Evolutionary conservation across 2,888 invertebrate species (phyloP), one percentile per base, ranked within the genome.

Genomic region (Zaprionus lineosus): DNA sequence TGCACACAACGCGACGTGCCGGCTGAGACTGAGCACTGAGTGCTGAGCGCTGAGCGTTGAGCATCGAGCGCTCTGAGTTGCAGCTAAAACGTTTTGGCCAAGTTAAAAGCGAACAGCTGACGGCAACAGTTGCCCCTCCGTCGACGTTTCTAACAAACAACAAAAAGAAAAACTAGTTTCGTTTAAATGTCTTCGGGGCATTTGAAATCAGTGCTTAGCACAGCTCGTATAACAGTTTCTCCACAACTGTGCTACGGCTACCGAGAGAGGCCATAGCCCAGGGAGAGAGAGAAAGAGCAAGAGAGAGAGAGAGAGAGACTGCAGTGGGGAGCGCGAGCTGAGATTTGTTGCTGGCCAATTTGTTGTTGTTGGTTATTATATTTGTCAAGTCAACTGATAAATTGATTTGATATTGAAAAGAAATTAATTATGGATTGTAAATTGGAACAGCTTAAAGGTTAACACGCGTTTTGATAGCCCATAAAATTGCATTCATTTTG

Each of bases 391-490:
- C 85, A 70, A 79, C 84, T 78, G 81, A 81, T 85, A 79, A 85
- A 85, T 85, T 83, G 85, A 68, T 60, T 79, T 81, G 81, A 85
- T 81, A 85, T 85, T 81, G 85, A 83, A 85, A 78, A 84, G 74
- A 84, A 78, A 84, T 85, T 85, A 84, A 79, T 79, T 77, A 81
- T 74, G 56, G 39, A 44, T 60, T 61, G 59, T 44, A 70, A 65
- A 63, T 40, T 66, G 72, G 71, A 63, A 68, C 74, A 56, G 44
- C 24, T 21, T 8, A 21, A 21, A 21, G 3, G 7, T 21, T 5
- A 5, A 21, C 7, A 48, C 47, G 16, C 11, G 14, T 9, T 31
- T 21, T 19, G 3, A n/a, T n/a, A n/a, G n/a, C n/a, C n/a, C n/a
- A 3, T 19, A 19, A 19, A 5, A 3, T 19, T 19, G 3, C 5